Evolutionary conservation across 2,113 vertebrate species (phyloP).

Genomic region (Thunnus thynnus): DNA sequence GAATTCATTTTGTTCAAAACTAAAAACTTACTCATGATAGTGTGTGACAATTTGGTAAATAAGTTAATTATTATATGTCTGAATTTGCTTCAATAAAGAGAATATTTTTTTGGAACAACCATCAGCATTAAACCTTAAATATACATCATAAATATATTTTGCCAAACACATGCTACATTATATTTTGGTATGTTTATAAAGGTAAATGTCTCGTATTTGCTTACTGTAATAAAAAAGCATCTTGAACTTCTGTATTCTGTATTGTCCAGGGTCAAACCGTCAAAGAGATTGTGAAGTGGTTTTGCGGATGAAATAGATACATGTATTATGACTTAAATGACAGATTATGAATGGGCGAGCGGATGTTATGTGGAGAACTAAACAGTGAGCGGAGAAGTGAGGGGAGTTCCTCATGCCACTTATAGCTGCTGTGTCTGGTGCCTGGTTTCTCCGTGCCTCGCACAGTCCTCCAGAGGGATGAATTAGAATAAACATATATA

Average conservation of each 20-base stretch:
- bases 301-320: slow-evolving; percentile 61
- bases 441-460: slow-evolving; percentile 60
- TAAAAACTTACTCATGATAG: slow-evolving; percentile 12
- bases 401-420: slow-evolving; percentile 71
- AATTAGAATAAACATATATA: slow-evolving; percentile 86
- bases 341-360: slow-evolving; percentile 65
- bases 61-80: neutral
- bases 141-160: neutral
- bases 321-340: slow-evolving; percentile 72
- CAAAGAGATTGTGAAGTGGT: slow-evolving; percentile 24
- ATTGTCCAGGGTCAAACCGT: slow-evolving; percentile 26
- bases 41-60: slow-evolving; percentile 10
- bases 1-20: slow-evolving; percentile 30
- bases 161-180: neutral
- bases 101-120: neutral
- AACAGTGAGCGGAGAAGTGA: slow-evolving; percentile 62
- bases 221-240: slow-evolving; percentile 42
- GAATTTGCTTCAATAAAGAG: neutral
- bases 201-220: neutral
- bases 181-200: neutral
- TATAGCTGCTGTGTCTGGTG: slow-evolving; percentile 64
- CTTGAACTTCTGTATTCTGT: slow-evolving; percentile 15
- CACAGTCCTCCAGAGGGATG: slow-evolving; percentile 77
- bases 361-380: slow-evolving; percentile 55
- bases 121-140: neutral